A percentile compares a stretch with the other conserved stretches of the same genome.
These are phyloP conservation scores for Drosophila ironensis DNA, from an alignment of 1,140 invertebrate species.

Conservation along the genomic window DNA sequence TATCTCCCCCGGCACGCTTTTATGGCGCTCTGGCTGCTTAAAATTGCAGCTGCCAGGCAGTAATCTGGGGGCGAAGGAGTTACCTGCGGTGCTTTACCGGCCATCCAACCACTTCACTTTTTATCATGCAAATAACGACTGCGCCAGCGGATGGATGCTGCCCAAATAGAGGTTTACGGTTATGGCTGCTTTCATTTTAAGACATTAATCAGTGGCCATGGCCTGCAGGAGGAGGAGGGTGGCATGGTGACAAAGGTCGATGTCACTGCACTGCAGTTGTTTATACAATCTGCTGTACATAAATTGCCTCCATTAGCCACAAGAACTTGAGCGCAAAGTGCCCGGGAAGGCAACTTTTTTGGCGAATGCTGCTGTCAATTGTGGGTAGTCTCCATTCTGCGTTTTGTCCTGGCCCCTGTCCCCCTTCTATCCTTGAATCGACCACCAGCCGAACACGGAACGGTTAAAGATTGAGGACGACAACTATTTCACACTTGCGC, in stretches of 20 bases:
- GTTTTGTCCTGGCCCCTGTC: no score
- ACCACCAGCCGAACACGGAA: background rate
- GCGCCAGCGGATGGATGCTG: constrained; percentile 10
- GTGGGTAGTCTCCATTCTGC: background rate
- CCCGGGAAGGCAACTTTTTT: background rate
- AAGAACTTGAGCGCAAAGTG: background rate
- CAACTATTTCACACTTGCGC: no score
- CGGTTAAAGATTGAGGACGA: background rate
- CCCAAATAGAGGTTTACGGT: constrained; percentile 7
- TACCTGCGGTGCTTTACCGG: background rate
- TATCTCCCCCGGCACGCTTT: constrained; percentile 9
- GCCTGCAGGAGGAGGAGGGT: background rate
- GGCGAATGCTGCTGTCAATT: background rate
- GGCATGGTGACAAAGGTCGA: background rate
- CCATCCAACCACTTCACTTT: constrained; percentile 10
- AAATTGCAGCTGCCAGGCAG: constrained; percentile 2
- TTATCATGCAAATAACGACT: constrained; percentile 35
- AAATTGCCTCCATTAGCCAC: constrained; percentile 10
- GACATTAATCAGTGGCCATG: constrained; percentile 21
- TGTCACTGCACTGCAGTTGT: background rate
- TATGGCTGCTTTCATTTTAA: constrained; percentile 17
- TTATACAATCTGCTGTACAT: background rate
- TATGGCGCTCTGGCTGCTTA: constrained; percentile 19
- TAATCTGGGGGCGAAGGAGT: constrained; percentile 4
- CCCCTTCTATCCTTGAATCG: background rate